Percentiles rank a stretch among this genome's conserved stretches.
Conservation (phyloP, 2,888 invertebrate species). For the Cephus rjabovi region DNA sequence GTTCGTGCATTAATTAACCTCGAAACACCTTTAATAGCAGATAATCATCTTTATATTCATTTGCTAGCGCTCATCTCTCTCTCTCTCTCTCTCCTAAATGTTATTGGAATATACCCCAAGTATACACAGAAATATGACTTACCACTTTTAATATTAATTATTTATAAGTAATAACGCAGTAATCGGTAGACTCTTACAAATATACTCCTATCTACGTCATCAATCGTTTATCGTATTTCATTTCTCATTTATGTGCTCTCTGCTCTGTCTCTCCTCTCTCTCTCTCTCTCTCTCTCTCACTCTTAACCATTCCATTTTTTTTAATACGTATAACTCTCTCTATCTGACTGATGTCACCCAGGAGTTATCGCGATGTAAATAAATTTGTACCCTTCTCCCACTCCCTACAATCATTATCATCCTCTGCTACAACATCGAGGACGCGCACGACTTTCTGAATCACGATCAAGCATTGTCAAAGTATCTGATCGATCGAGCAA, state of each 20-base stretch:
- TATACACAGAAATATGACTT: conserved; percentile 43
- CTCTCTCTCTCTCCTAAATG: conserved; percentile 9
- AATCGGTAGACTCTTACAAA: conserved; percentile 43
- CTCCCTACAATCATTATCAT: background rate
- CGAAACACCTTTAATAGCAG: too few species aligned
- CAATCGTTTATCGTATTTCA: too few species aligned
- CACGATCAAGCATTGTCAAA: background rate
- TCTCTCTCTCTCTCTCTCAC: background rate
- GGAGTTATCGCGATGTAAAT: conserved; percentile 12
- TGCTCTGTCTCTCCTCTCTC: too few species aligned
- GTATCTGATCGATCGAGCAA: background rate
- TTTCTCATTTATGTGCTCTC: too few species aligned
- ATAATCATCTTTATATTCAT: conserved; percentile 2
- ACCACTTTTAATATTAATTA: conserved; percentile 33
- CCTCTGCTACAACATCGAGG: conserved; percentile 11
- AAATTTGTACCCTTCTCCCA: conserved; percentile 10
- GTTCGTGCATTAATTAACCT: too few species aligned
- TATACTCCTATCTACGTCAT: conserved; percentile 27
- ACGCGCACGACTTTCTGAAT: conserved; percentile 1
- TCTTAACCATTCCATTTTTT: background rate
- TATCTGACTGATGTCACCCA: conserved; percentile 10
- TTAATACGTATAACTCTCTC: background rate
- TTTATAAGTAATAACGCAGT: conserved; percentile 42
- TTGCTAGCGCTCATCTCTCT: conserved; percentile 16
- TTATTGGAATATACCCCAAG: conserved; percentile 24